Evolutionary conservation across 2,888 invertebrate species (phyloP).

Genomic region (Lasius platythorax): DNA sequence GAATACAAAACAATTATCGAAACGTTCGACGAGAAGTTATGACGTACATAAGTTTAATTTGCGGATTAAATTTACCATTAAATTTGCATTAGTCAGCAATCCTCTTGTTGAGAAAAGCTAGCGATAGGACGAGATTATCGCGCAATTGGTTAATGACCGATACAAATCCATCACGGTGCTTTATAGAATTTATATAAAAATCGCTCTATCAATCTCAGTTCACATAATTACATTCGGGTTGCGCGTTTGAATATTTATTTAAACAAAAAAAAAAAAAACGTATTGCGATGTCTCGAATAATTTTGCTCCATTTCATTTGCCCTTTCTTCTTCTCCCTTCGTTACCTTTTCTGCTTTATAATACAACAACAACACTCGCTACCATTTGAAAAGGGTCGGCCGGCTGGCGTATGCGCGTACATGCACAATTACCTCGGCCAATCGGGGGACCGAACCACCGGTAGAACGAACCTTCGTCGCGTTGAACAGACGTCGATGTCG

Average conservation of each 20-base stretch:
- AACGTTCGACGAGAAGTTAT: background rate
- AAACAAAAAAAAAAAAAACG: background rate
- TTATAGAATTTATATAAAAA: background rate
- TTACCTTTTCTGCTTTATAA: conserved; percentile 5
- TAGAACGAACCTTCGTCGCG: conserved; percentile 60
- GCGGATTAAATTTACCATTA: background rate
- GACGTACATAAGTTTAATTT: background rate
- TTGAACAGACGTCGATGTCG: conserved; percentile 48
- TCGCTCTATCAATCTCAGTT: background rate
- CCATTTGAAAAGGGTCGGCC: conserved; percentile 48
- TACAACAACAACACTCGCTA: conserved; percentile 49
- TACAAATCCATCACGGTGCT: background rate
- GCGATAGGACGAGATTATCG: background rate
- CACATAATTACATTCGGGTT: background rate
- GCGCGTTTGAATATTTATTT: background rate
- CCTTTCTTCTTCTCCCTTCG: background rate
- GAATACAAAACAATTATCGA: conserved; percentile 4
- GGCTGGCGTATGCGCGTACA: conserved; percentile 61
- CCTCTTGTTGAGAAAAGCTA: background rate
- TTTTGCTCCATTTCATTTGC: background rate
- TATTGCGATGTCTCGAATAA: background rate
- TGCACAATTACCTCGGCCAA: conserved; percentile 64
- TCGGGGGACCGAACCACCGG: conserved; percentile 64
- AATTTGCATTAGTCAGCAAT: background rate
- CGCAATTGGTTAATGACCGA: background rate